phyloP scores from a whole-genome alignment of 2,113 vertebrate genomes.

The Sorex fumeus region DNA sequence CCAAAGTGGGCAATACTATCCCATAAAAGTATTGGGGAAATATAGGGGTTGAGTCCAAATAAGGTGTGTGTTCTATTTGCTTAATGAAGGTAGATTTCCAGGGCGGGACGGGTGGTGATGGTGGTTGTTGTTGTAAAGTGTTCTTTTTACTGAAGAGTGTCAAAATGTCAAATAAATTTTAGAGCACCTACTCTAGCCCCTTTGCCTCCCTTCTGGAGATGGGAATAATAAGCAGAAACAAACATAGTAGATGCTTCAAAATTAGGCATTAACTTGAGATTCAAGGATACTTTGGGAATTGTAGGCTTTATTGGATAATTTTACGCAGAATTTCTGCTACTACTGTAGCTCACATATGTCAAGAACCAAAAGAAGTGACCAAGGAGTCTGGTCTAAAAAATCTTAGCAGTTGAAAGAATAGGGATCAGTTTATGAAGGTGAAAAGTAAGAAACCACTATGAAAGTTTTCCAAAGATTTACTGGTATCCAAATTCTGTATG shows the following conservation, averaged over 20 bases:
- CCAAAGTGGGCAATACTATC: no score
- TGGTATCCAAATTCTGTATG: background rate
- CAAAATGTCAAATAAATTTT: no score
- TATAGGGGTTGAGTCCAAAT: no score
- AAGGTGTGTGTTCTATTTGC: no score
- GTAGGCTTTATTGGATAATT: background rate
- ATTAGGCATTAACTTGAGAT: background rate
- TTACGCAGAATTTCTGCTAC: background rate
- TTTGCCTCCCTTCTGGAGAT: background rate
- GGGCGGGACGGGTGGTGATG: no score
- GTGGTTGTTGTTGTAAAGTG: no score
- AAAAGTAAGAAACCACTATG: background rate
- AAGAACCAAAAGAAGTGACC: background rate
- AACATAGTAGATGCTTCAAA: conserved; percentile 34
- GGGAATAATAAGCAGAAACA: background rate
- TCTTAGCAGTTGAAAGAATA: background rate
- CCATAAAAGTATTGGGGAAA: no score
- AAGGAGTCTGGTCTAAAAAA: background rate
- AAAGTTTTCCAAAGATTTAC: conserved; percentile 13
- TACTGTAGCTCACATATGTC: conserved; percentile 1
- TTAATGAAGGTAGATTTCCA: no score
- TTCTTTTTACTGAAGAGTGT: no score
- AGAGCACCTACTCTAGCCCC: background rate
- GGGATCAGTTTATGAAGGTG: background rate
- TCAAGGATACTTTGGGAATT: background rate